Percentiles rank a stretch among this genome's conserved stretches.
Conservation (phyloP, 2,888 invertebrate genomes). For the Trichacis sp. region DNA sequence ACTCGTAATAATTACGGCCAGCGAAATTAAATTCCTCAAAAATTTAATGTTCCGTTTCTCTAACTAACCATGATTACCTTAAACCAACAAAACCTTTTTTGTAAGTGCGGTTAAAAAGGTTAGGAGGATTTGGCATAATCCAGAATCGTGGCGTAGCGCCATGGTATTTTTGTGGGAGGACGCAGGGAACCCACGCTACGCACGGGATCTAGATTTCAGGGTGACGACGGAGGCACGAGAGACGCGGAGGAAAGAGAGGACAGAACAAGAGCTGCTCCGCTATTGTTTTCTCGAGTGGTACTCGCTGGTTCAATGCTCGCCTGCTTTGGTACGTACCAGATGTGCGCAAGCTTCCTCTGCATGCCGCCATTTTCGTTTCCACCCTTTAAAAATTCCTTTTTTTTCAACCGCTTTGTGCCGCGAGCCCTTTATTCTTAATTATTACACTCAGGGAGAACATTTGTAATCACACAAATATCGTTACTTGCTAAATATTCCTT, state of each 20-base stretch:
- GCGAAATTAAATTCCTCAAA: too few relatives aligned
- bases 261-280: slow-evolving; percentile 58
- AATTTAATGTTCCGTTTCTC: too few relatives aligned
- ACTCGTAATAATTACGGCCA: too few relatives aligned
- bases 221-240: slow-evolving; percentile 55
- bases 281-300: slow-evolving; percentile 69
- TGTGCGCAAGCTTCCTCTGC: slow-evolving; percentile 54
- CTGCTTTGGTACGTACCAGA: slow-evolving; percentile 64
- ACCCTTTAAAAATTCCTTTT: slow-evolving; percentile 39
- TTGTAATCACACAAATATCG: neutral
- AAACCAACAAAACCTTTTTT: too few relatives aligned
- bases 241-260: slow-evolving; percentile 47
- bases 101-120: neutral
- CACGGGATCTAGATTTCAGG: slow-evolving; percentile 61
- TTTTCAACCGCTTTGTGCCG: slow-evolving; percentile 26
- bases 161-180: slow-evolving; percentile 18
- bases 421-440: slow-evolving; percentile 12
- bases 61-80: too few relatives aligned
- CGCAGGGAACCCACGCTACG: slow-evolving; percentile 20
- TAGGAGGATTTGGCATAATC: neutral
- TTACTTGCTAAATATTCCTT: too few relatives aligned
- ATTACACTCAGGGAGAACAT: slow-evolving; percentile 3
- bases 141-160: neutral
- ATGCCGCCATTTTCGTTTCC: slow-evolving; percentile 43
- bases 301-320: slow-evolving; percentile 68